Conservation (phyloP, 2,888 invertebrate genomes). For the Stenoptilia bipunctidactyla region DNA sequence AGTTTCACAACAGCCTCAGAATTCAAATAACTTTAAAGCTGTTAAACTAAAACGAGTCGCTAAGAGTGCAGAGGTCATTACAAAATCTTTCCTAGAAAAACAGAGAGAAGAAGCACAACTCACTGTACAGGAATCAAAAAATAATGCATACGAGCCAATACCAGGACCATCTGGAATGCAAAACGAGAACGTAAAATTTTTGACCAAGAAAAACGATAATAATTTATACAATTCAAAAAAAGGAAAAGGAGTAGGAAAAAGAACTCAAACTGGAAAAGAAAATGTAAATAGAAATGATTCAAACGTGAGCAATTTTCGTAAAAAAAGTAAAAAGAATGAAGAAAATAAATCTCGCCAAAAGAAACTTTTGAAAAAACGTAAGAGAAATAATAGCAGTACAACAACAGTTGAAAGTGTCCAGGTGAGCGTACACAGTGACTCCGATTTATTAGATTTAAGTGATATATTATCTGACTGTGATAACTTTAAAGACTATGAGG, state of each 20-base stretch:
- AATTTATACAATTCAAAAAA: not conserved
- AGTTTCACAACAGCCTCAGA: too few relatives aligned
- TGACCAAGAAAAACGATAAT: not conserved
- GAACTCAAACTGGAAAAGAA: not conserved
- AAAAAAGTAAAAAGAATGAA: too few relatives aligned
- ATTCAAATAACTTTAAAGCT: too few relatives aligned
- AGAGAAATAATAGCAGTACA: not conserved
- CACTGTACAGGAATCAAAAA: not conserved
- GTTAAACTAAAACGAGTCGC: slow-evolving; percentile 3
- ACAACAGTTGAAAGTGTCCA: not conserved
- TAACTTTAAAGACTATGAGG: not conserved
- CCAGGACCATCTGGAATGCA: not conserved
- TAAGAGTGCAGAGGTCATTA: slow-evolving; percentile 9
- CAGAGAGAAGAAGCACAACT: not conserved
- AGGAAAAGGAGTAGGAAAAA: not conserved
- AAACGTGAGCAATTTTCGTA: too few relatives aligned
- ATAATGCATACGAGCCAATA: not conserved
- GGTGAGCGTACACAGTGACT: not conserved
- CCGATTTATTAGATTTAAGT: not conserved
- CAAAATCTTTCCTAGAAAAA: slow-evolving; percentile 4
- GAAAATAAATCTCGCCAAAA: too few relatives aligned
- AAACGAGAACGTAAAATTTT: not conserved
- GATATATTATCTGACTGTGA: not conserved
- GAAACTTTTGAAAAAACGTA: not conserved
- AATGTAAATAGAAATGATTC: too few relatives aligned